Evolutionary conservation across 2,888 invertebrate species (phyloP).

Genomic region (Drosophila fulvimacula): DNA sequence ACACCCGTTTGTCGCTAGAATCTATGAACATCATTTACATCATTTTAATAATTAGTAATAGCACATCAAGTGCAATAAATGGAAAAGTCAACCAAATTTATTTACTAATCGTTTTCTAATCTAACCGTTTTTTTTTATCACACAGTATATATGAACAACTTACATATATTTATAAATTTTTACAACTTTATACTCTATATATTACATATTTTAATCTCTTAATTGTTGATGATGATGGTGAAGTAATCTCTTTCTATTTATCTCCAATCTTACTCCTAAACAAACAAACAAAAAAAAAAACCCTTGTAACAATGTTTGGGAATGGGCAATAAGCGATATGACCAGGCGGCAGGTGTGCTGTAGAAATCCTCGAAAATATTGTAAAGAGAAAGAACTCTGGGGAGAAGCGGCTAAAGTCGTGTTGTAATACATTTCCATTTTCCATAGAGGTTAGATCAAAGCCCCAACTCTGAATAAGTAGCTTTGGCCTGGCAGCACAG

Average conservation of each 20-base stretch:
- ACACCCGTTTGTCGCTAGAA: constrained; percentile 42
- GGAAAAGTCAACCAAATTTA: constrained; percentile 59
- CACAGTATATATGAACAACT: constrained; percentile 67
- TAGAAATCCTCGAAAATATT: constrained; percentile 85
- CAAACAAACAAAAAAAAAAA: constrained; percentile 14
- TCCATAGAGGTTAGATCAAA: constrained; percentile 62
- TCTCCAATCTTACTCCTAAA: constrained; percentile 69
- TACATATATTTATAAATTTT: constrained; percentile 52
- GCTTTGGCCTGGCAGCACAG: constrained; percentile 42
- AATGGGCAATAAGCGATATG: constrained; percentile 90
- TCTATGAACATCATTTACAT: constrained; percentile 31
- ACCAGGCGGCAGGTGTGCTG: constrained; percentile 88
- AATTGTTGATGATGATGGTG: constrained; percentile 80
- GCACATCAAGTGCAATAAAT: constrained; percentile 40
- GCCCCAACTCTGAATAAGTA: constrained; percentile 16
- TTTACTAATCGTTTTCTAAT: constrained; percentile 80
- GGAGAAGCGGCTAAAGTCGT: constrained; percentile 85
- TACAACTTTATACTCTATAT: constrained; percentile 45
- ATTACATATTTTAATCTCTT: constrained; percentile 67
- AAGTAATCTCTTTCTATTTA: constrained; percentile 77
- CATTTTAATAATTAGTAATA: constrained; percentile 33
- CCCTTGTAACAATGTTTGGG: constrained; percentile 85
- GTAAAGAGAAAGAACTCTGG: constrained; percentile 84
- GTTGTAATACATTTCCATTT: constrained; percentile 85
- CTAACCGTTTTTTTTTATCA: constrained; percentile 76